Base-by-base conservation (phyloP, 2,888 invertebrate genomes). In the Fragum fragum region DNA sequence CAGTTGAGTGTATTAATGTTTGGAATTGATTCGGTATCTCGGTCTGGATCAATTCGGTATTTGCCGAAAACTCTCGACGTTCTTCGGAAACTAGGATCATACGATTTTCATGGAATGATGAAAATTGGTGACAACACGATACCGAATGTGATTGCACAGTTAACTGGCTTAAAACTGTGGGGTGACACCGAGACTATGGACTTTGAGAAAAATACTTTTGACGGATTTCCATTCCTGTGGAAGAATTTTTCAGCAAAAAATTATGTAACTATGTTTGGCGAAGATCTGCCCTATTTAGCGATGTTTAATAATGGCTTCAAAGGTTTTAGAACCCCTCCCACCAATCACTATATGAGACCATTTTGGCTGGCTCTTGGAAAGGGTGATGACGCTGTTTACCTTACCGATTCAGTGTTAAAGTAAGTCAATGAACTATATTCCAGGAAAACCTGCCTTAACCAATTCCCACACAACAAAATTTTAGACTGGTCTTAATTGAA, bases 1-100 rank as follows among this genome's bases (percentile, higher is more conserved):
- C 29, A 78, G 23, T 52, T 69, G 21, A 82, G 72, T 57, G 66
- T 82, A 5, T 23, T 82, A 6, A 47, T 82, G 32, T 78, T 82
- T n/a, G 81, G 81, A 1, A 70, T 82, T 59, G 81, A 82, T 72
- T 82, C 81, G 23, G 72, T 82, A 16, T 82, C 81, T 9, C 53
- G 81, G 18, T 78, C 76, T 18, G 77, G 70, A 14, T 76, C 74
- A 7, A 52, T 78, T 18, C 36, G 81, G 21, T 73, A 75, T 59
- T 59, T 82, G 9, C 81, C 74, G 7, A 75, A 78, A 53, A 78
- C 78, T 5, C 55, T 66, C n/a, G 70, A 66, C n/a, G 74, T 71
- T 47, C 53, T 82, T 11, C 71, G 53, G 14, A 42, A 29, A 1
- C 59, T 82, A 2, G 72, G 74, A 2, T 59, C 71, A 5, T 66